These are phyloP conservation scores for Falco naumanni DNA, from an alignment of 2,797 vertebrate species.

Conservation along the genomic window DNA sequence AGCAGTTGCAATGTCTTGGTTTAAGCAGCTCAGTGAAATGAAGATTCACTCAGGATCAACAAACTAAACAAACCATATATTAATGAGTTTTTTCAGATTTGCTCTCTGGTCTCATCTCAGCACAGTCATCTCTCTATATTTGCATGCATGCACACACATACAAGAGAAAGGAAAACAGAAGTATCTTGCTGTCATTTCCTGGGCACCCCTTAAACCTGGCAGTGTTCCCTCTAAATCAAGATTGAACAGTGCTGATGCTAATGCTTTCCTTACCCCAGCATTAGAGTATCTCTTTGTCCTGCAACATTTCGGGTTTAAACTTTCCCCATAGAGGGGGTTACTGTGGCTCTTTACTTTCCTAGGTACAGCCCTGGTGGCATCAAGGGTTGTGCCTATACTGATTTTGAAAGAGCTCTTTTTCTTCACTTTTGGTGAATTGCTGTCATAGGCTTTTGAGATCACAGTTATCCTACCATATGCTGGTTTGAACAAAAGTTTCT, in stretches of 20 bases:
- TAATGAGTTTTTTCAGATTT: not conserved
- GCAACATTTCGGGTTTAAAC: not conserved
- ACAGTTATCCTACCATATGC: not conserved
- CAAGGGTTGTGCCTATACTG: not conserved
- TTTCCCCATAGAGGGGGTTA: not conserved
- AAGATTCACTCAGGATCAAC: not conserved
- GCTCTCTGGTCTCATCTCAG: not conserved
- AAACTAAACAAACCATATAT: not conserved
- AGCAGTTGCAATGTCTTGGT: not conserved
- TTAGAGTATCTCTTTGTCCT: not conserved
- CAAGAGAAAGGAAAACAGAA: not conserved
- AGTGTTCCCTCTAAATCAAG: not conserved
- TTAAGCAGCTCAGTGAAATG: not conserved
- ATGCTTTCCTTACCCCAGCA: not conserved
- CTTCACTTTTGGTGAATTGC: accelerated
- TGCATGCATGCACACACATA: not conserved
- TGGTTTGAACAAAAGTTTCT: not conserved
- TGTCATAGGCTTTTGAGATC: not conserved
- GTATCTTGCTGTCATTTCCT: not conserved
- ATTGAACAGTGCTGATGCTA: not conserved
- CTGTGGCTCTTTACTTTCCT: not conserved
- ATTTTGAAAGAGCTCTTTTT: not conserved
- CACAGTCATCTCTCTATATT: not conserved
- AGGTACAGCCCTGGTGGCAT: not conserved
- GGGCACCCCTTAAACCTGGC: not conserved